Base-by-base conservation (phyloP, 2,888 invertebrate species). In the Papilio demoleus region DNA sequence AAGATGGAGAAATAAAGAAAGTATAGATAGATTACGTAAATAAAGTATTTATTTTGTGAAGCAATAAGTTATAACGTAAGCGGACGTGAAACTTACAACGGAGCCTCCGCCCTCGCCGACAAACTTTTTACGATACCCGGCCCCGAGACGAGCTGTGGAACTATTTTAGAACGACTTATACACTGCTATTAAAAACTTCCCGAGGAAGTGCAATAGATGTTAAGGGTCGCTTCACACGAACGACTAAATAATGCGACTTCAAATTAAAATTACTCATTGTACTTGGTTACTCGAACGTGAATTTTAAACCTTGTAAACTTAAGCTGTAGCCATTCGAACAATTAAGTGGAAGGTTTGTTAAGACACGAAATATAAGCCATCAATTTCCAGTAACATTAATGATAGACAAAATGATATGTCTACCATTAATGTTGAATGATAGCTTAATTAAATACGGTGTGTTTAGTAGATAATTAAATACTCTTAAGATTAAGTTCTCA, bases 161-260 rank as follows among this genome's bases (percentile, higher is more conserved):
- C 86, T 84, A 84, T 86, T 88, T 86, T 84, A 80, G 83, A 87
- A 82, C 81, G 75, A 83, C 81, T 87, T 85, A 85, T 84, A 86
- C 84, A 82, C 80, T 79, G 79, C 82, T 79, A 83, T 83, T 81
- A 84, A 83, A 68, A 85, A 83, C 78, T 87, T 85, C 76, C 75
- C 73, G 74, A 72, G 74, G 73, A 69, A 72, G 70, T 70, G 73
- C 71, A 70, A 72, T 70, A 65, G 56, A 69, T 59, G 74, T 73
- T 71, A 60, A 68, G 58, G 58, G 38, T 11, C n/a, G 0, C 47
- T 59, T 5, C 14, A 66, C 12, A 66, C 47, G 17, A 27, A n/a
- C 17, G 45, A 47, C 31, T n/a, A 19, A 19, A 22, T 27, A 6
- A 40, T 60, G 40, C 19, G n/a, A 19, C 1, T 22, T 4, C 34